phyloP scores from a whole-genome alignment of 2,113 vertebrate species.

The Nematolebias whitei region DNA sequence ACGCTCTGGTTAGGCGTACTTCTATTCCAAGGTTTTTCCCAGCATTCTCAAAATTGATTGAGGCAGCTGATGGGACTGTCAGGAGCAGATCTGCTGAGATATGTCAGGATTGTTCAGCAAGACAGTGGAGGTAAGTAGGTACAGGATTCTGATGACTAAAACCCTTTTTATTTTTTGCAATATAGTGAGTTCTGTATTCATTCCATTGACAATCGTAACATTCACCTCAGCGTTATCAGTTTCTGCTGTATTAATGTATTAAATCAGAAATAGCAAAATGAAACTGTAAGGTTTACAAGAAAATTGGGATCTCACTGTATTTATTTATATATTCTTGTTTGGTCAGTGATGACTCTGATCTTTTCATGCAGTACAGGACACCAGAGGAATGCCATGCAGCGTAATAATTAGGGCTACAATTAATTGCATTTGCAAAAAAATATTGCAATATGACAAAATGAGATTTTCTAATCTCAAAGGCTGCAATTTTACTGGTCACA shows the following conservation, averaged over 20 bases:
- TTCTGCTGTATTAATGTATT: not conserved
- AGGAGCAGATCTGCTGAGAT: conserved; percentile 10
- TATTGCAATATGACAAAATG: too few relatives aligned
- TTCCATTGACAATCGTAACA: not conserved
- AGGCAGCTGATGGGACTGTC: conserved; percentile 30
- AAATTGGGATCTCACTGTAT: not conserved
- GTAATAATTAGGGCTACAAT: too few relatives aligned
- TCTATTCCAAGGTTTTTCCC: conserved; percentile 18
- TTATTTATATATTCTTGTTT: too few relatives aligned
- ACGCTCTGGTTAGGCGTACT: conserved; percentile 4
- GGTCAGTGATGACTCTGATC: too few relatives aligned
- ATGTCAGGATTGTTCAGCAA: conserved; percentile 10
- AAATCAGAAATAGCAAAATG: not conserved
- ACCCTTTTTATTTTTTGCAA: conserved; percentile 6
- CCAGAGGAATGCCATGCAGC: too few relatives aligned
- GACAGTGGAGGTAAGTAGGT: not conserved
- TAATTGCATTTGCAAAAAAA: too few relatives aligned
- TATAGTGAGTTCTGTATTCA: not conserved
- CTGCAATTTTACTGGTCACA: too few relatives aligned
- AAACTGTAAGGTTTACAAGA: conserved; percentile 1
- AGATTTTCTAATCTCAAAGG: too few relatives aligned
- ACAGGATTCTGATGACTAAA: not conserved
- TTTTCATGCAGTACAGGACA: too few relatives aligned
- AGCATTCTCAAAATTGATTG: conserved; percentile 17
- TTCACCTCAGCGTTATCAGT: not conserved